Evolutionary conservation across 92 coral and sea anemone species (phyloP), one percentile per base, ranked within the genome.

Genomic region (Siderastrea siderea): DNA sequence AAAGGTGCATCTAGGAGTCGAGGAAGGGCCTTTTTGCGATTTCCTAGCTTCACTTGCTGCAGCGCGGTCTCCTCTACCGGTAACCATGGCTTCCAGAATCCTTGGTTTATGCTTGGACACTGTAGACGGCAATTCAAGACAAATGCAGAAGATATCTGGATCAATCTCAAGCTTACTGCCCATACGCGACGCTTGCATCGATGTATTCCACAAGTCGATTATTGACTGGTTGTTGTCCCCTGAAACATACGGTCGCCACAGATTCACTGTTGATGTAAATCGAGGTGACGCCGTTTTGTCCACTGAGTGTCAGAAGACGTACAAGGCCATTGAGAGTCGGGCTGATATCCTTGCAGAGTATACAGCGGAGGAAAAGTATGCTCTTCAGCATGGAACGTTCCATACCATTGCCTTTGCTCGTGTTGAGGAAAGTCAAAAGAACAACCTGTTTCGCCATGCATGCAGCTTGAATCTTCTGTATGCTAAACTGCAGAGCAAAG

Each of bases 11-110:
- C 68, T 93, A 10, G 66, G 44, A 12, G 89, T 93, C 45, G 73
- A 77, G 7, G 11, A 68, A 43, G 81, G 19, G 45, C 68, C 62
- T 12, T 93, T 93, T 65, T 16, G n/a, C 10, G 67, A 71, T 50
- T 93, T 93, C 51, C 83, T 93, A 66, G 87, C 87, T 53, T 93
- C 94, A n/a, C 85, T 93, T 47, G 94, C 88, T 10, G 94, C 91
- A 48, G 80, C 96, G 47, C 74, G 85, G 12, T 91, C 82, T 8
- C 89, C 87, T 6, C 84, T 93, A 10, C 94, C 94, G 1, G 90
- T 87, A 7, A 66, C 82, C 14, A 79, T 92, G 71, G 90, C 87
- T 50, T 68, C 71, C 60, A 75, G 67, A 79, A 78, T 87, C 59
- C 90, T 91, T 44, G 68, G 89, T 26, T 53, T 82, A 10, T 55